phyloP scores from a whole-genome alignment of 1,140 invertebrate genomes.

The Leucophenga varia region DNA sequence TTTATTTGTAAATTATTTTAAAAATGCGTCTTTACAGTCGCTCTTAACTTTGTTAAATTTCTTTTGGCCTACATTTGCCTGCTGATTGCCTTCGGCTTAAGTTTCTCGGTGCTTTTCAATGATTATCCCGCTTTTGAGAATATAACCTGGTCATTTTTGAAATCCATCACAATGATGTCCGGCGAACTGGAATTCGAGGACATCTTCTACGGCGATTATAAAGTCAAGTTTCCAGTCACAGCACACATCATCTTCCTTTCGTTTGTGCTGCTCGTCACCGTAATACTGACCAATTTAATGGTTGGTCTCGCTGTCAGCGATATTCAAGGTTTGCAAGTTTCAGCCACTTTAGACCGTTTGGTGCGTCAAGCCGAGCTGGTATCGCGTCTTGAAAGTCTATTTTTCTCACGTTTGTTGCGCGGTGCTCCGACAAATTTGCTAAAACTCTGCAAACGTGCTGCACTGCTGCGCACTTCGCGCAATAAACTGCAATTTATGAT shows the following conservation, averaged over 20 bases:
- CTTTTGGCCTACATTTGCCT: constrained; percentile 77
- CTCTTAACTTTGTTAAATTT: constrained; percentile 82
- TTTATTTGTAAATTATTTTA: background rate
- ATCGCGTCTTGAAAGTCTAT: constrained; percentile 75
- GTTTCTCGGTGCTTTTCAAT: constrained; percentile 76
- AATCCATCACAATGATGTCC: constrained; percentile 87
- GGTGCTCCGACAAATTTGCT: constrained; percentile 68
- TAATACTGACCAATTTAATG: constrained; percentile 83
- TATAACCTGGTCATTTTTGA: constrained; percentile 65
- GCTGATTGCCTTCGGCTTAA: constrained; percentile 74
- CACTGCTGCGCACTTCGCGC: constrained; percentile 70
- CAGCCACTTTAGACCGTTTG: constrained; percentile 74
- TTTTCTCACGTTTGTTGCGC: constrained; percentile 73
- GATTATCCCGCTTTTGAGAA: constrained; percentile 71
- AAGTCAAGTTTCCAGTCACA: constrained; percentile 65
- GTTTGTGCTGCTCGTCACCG: constrained; percentile 78
- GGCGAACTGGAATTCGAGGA: constrained; percentile 84
- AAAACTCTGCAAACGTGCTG: constrained; percentile 66
- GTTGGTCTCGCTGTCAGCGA: constrained; percentile 84
- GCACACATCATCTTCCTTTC: constrained; percentile 74
- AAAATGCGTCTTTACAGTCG: constrained; percentile 59
- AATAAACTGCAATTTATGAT: constrained; percentile 71
- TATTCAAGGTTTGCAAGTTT: constrained; percentile 79
- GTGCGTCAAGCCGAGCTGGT: constrained; percentile 79
- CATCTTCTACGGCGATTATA: constrained; percentile 69